A percentile compares a stretch with the other conserved stretches of the same genome.
Evolutionary conservation across 92 coral and sea anemone species (phyloP).

Genomic region (Phymanthus crucifer): DNA sequence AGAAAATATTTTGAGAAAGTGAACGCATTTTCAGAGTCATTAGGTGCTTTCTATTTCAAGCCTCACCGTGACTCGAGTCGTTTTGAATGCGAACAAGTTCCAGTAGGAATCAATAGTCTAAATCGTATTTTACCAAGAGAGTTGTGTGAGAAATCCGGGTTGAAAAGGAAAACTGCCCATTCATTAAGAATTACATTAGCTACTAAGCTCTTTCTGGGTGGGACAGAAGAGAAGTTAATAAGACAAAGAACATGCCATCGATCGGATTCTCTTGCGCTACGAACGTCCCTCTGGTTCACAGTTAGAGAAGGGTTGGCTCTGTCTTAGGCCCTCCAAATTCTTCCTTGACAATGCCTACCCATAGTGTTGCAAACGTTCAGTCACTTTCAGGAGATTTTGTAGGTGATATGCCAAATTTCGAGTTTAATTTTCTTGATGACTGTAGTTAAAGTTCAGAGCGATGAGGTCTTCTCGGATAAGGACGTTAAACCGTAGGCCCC

Average conservation of each 20-base stretch:
- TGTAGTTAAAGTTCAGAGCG: background rate
- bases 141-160: conserved; percentile 11
- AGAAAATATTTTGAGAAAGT: conserved; percentile 3
- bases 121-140: conserved; percentile 22
- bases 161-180: conserved; percentile 12
- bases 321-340: background rate
- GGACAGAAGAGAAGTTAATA: conserved; percentile 5
- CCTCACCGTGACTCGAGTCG: conserved; percentile 13
- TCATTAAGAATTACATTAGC: conserved; percentile 17
- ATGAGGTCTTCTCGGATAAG: background rate
- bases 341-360: background rate
- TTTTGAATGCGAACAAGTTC: conserved; percentile 11
- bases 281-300: background rate
- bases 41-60: conserved; percentile 14
- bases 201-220: conserved; percentile 1
- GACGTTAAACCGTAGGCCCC: too few species aligned
- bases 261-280: background rate
- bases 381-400: background rate
- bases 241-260: background rate
- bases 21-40: background rate
- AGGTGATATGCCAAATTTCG: too few species aligned
- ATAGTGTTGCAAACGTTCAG: background rate
- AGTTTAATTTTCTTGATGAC: background rate
- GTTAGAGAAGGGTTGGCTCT: background rate
- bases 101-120: conserved; percentile 7